Evolutionary conservation across 2,888 invertebrate genomes (phyloP), one percentile per base, ranked within the genome.

Genomic region (Cheilosia vulpina): DNA sequence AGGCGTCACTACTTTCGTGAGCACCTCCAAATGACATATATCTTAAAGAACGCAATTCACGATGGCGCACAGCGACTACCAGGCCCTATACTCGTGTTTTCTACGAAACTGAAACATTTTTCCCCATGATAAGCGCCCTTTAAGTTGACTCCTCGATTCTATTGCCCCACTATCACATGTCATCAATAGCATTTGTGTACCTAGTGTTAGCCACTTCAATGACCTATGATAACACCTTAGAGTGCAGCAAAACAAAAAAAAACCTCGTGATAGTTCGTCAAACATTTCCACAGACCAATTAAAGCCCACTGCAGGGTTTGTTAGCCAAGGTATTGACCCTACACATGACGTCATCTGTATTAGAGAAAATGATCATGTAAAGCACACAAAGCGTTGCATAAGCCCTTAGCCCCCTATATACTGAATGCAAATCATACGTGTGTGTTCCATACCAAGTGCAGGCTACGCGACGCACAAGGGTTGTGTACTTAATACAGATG

Each of bases 181-280:
- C 21, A 43, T 47, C 52, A 21, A 24, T 15, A 24, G 13, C 24
- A 52, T 24, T 24, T 58, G 41, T 52, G 41, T 72, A 52, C 19
- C 24, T 50, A 47, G 21, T 58, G 69, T 58, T 34, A 41, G 43
- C 9, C 69, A 81, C 69, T 76, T 58, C 50, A 76, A 58, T 75
- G 75, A 81, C 80, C 75, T 81, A 81, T 75, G 80, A 81, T 81
- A 81, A 81, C 80, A 50, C 38, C 38, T 0, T 13, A 38, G 3
- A 34, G n/a, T 17, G 13, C 4, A 24, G 21, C 11, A 53, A 27
- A 27, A 27, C 27, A 7, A 7, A 41, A 9, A 5, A 17, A 66
- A 45, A 47, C 38, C 38, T 38, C 38, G 11, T 38, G 38, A 38
- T 38, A 38, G 38, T 41, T 57, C 9, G 9, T 38, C 19, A 57